These are phyloP conservation scores for Melinaea marsaeus DNA, from an alignment of 2,888 invertebrate species.

Conservation along the genomic window DNA sequence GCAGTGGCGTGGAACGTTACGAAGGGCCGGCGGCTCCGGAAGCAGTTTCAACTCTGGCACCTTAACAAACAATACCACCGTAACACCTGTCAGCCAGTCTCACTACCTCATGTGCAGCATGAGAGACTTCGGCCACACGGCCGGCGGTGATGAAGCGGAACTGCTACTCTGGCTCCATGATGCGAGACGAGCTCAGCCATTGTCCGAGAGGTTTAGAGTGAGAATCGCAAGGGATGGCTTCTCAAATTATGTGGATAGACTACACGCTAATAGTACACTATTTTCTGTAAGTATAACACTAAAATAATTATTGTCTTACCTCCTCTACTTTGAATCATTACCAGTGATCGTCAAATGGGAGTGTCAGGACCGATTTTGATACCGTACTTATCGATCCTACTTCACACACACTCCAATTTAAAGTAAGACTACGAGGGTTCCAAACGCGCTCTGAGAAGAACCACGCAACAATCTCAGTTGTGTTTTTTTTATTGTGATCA, in stretches of 20 bases:
- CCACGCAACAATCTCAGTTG: no score
- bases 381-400: no score
- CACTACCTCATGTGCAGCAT: conserved; percentile 88
- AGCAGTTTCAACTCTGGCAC: conserved; percentile 71
- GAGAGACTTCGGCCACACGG: conserved; percentile 91
- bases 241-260: conserved; percentile 91
- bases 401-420: no score
- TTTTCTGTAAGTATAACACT: conserved; percentile 81
- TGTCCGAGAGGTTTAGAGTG: conserved; percentile 93
- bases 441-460: no score
- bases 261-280: conserved; percentile 92
- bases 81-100: conserved; percentile 57
- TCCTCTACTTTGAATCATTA: no score
- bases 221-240: conserved; percentile 93
- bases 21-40: conserved; percentile 68
- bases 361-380: no score
- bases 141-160: conserved; percentile 94
- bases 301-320: no score
- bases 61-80: conserved; percentile 50
- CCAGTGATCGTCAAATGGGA: no score
- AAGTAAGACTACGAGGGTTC: no score
- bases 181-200: conserved; percentile 84
- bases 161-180: conserved; percentile 93
- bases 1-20: conserved; percentile 71
- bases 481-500: no score